Conservation (phyloP, 2,797 vertebrate genomes). For the Amniataba percoides region DNA sequence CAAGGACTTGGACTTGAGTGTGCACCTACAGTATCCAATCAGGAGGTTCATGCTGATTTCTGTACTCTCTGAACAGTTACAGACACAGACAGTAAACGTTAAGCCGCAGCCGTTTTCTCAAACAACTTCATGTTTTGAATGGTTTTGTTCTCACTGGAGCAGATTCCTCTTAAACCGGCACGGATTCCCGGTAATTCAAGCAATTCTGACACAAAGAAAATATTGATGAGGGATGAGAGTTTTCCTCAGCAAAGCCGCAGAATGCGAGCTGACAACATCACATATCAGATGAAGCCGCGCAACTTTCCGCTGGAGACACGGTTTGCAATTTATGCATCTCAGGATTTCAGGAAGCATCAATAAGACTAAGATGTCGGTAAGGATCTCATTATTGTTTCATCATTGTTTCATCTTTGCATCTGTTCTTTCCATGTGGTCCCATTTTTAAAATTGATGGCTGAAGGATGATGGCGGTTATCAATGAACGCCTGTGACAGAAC, state of each 20-base stretch:
- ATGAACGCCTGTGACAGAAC: slow-evolving; percentile 23
- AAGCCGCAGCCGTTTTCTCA: neutral
- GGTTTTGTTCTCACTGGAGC: neutral
- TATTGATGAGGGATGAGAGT: slow-evolving; percentile 40
- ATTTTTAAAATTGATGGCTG: slow-evolving; percentile 39
- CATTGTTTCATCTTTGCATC: slow-evolving; percentile 48
- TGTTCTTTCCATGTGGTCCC: slow-evolving; percentile 35
- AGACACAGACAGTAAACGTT: neutral
- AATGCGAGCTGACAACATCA: slow-evolving; percentile 32
- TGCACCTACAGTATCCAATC: neutral
- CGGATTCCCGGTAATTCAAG: neutral
- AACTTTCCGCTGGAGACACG: slow-evolving; percentile 23
- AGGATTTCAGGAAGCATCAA: slow-evolving; percentile 43
- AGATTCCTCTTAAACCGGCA: neutral
- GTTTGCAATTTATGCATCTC: slow-evolving; percentile 23
- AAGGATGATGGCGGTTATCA: slow-evolving; percentile 35
- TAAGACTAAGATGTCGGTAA: slow-evolving; percentile 43
- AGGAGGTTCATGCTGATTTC: neutral
- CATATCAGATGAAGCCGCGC: slow-evolving; percentile 41
- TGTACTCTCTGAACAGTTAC: neutral
- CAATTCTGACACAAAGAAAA: slow-evolving; percentile 10
- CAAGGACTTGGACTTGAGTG: neutral
- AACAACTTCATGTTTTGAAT: slow-evolving; percentile 2
- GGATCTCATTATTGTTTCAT: slow-evolving; percentile 53
- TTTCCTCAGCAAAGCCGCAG: slow-evolving; percentile 26